These are phyloP conservation scores for Ciconia maguari DNA, from an alignment of 2,113 vertebrate genomes.

Conservation along the genomic window DNA sequence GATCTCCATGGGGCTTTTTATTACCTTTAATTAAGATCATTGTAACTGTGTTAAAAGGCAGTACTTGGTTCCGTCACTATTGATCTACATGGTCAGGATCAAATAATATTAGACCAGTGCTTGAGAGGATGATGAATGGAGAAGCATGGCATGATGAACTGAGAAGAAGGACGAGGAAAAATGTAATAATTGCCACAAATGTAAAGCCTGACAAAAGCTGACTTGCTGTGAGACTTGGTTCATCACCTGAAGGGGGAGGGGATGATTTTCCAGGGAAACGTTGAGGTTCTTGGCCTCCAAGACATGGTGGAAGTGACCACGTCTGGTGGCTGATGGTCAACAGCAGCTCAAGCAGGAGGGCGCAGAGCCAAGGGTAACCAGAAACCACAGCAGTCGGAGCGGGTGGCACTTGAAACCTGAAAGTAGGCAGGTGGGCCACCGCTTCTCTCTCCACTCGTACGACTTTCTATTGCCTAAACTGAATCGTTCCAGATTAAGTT, in stretches of 20 bases:
- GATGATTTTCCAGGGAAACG: background rate
- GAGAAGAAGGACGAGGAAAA: background rate
- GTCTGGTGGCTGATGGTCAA: background rate
- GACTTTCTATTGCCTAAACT: background rate
- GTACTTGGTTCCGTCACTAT: background rate
- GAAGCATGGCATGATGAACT: background rate
- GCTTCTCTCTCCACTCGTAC: background rate
- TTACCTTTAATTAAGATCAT: background rate
- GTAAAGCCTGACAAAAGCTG: background rate
- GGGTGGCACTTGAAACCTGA: background rate
- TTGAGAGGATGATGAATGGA: background rate
- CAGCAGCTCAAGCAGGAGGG: background rate
- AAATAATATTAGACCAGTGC: background rate
- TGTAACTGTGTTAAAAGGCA: background rate
- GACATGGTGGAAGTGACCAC: accelerated
- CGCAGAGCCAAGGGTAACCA: background rate
- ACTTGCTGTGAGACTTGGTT: background rate
- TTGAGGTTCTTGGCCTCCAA: background rate
- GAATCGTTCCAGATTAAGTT: background rate
- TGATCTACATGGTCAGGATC: background rate
- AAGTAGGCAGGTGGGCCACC: background rate
- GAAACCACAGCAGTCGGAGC: background rate
- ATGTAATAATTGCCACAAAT: background rate
- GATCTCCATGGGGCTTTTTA: background rate
- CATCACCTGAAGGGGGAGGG: background rate